Conservation (phyloP, 2,797 vertebrate genomes). For the Alcedo quadribrachys region DNA sequence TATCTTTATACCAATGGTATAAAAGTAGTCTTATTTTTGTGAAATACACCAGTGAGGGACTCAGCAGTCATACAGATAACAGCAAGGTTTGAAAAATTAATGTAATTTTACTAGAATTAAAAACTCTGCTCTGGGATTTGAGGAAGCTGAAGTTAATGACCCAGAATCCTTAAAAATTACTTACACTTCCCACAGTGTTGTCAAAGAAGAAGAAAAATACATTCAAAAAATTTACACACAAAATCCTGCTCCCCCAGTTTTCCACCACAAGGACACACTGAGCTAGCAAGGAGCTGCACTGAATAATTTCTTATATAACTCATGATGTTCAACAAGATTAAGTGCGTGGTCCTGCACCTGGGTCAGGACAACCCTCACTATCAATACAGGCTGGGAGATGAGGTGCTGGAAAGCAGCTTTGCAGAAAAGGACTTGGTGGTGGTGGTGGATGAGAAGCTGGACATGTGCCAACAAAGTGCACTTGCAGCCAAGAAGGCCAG, state of each 20-base stretch:
- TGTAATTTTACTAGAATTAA: background rate
- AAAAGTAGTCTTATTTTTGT: background rate
- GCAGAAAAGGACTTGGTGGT: too few species aligned
- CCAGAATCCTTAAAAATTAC: background rate
- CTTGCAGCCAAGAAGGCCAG: too few species aligned
- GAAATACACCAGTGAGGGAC: background rate
- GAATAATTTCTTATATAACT: background rate
- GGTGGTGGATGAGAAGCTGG: too few species aligned
- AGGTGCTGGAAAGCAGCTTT: too few species aligned
- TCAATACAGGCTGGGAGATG: too few species aligned
- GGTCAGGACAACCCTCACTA: too few species aligned
- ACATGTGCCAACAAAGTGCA: too few species aligned
- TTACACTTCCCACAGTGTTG: background rate
- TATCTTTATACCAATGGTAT: background rate
- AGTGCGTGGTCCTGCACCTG: too few species aligned
- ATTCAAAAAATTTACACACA: background rate
- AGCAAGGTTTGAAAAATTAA: background rate
- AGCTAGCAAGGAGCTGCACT: background rate
- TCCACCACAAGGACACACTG: background rate
- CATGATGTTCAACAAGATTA: too few species aligned
- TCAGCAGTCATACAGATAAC: background rate
- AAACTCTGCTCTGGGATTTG: background rate
- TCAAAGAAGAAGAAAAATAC: background rate
- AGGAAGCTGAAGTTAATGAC: background rate
- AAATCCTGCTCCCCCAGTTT: background rate